A percentile compares a stretch with the other conserved stretches of the same genome.
Evolutionary conservation across 2,888 invertebrate genomes (phyloP).

Genomic region (Protodeltote pygarga): DNA sequence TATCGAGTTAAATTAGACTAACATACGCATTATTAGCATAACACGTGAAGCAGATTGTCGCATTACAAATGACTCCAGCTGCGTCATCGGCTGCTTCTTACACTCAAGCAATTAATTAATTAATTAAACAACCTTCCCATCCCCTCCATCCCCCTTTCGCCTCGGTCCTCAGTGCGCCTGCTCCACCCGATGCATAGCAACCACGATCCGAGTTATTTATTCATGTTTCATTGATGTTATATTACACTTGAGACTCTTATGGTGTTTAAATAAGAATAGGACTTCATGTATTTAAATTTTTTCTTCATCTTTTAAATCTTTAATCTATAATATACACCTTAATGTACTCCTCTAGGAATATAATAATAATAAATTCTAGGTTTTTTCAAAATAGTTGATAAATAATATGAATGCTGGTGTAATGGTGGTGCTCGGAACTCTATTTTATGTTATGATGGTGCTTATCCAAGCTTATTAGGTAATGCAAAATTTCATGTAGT

Average conservation of each 20-base stretch:
- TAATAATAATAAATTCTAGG: too few relatives aligned
- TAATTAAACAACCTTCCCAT: constrained; percentile 27
- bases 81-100: constrained; percentile 35
- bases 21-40: not conserved
- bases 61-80: constrained; percentile 27
- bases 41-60: constrained; percentile 24
- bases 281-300: not conserved
- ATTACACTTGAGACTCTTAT: not conserved
- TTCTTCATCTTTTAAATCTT: not conserved
- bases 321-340: too few relatives aligned
- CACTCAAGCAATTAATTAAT: constrained; percentile 44
- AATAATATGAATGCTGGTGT: too few relatives aligned
- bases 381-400: too few relatives aligned
- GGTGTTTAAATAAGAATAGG: too few relatives aligned
- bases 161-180: not conserved
- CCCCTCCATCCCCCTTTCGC: not conserved
- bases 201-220: constrained; percentile 14
- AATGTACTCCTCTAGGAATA: too few relatives aligned
- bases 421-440: too few relatives aligned
- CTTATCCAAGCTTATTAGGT: too few relatives aligned
- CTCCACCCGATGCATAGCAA: constrained; percentile 16
- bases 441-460: too few relatives aligned
- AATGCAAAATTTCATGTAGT: too few relatives aligned
- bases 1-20: too few relatives aligned
- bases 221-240: constrained; percentile 22